phyloP scores from a whole-genome alignment of 2,797 vertebrate species.

The Hippocampus kuda region DNA sequence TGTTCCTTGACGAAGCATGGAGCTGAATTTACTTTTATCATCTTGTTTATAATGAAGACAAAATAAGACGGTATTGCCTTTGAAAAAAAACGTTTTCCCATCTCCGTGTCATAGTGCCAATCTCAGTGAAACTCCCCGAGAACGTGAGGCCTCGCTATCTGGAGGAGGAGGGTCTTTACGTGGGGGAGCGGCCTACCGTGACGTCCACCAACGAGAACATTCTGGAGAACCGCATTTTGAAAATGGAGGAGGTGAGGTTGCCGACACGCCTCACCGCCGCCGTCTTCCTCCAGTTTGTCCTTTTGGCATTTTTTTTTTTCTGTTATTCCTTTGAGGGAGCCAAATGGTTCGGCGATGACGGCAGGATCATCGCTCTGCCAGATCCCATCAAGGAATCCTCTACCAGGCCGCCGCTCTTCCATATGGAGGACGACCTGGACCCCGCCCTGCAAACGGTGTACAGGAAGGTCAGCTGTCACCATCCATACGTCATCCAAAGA shows the following conservation, averaged over 20 bases:
- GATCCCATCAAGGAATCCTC: constrained; percentile 83
- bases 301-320: neutral
- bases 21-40: too few species aligned
- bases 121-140: constrained; percentile 77
- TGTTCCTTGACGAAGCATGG: too few species aligned
- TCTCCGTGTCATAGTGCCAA: constrained; percentile 64
- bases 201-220: constrained; percentile 78
- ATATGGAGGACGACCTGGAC: constrained; percentile 67
- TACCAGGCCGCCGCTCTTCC: constrained; percentile 73
- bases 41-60: too few species aligned
- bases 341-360: constrained; percentile 92
- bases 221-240: constrained; percentile 85
- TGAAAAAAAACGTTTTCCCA: neutral
- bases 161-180: constrained; percentile 95
- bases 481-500: neutral
- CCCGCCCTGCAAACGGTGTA: constrained; percentile 76
- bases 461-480: constrained; percentile 68
- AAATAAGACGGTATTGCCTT: too few species aligned
- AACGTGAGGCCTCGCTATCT: constrained; percentile 80
- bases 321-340: constrained; percentile 54
- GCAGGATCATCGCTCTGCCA: constrained; percentile 81
- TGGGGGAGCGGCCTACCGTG: constrained; percentile 75
- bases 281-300: neutral
- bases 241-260: constrained; percentile 71
- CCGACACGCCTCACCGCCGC: neutral